These are phyloP conservation scores for Drosophila suboccidentalis DNA, from an alignment of 2,888 invertebrate species.

Conservation along the genomic window DNA sequence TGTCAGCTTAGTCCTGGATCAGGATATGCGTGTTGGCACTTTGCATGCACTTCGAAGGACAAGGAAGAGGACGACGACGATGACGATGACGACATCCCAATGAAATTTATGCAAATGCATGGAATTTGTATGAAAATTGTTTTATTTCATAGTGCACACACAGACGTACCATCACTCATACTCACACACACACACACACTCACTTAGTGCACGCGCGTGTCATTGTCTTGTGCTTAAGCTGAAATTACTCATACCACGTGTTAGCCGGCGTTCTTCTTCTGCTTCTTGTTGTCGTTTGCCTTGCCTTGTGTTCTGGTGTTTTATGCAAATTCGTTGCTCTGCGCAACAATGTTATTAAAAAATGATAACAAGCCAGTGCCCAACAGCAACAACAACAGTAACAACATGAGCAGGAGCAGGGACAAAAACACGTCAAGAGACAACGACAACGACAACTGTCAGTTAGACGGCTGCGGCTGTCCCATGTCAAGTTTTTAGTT, in stretches of 20 bases:
- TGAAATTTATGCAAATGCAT: constrained; percentile 80
- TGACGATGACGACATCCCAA: constrained; percentile 49
- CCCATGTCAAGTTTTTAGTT: constrained; percentile 78
- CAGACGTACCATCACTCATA: constrained; percentile 22
- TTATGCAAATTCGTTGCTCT: constrained; percentile 76
- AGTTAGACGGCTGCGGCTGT: constrained; percentile 75
- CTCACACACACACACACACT: constrained; percentile 21
- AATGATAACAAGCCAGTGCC: constrained; percentile 76
- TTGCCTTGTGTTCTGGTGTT: constrained; percentile 52
- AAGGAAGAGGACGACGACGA: not conserved
- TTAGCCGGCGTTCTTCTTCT: constrained; percentile 37
- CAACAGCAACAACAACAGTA: constrained; percentile 38
- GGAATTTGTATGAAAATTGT: constrained; percentile 82
- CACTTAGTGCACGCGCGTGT: constrained; percentile 69
- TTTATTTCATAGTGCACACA: constrained; percentile 64
- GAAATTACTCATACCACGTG: constrained; percentile 79
- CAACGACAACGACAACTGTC: constrained; percentile 79
- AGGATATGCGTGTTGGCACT: constrained; percentile 34
- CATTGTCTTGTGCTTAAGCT: constrained; percentile 79
- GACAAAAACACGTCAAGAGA: constrained; percentile 53
- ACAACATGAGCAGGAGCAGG: constrained; percentile 11
- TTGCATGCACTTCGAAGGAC: constrained; percentile 23
- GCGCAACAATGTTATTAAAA: constrained; percentile 81
- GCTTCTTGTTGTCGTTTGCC: constrained; percentile 19
- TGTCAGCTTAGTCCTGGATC: constrained; percentile 35